Conservation (phyloP, 2,113 vertebrate genomes). For the Dasypus novemcinctus region DNA sequence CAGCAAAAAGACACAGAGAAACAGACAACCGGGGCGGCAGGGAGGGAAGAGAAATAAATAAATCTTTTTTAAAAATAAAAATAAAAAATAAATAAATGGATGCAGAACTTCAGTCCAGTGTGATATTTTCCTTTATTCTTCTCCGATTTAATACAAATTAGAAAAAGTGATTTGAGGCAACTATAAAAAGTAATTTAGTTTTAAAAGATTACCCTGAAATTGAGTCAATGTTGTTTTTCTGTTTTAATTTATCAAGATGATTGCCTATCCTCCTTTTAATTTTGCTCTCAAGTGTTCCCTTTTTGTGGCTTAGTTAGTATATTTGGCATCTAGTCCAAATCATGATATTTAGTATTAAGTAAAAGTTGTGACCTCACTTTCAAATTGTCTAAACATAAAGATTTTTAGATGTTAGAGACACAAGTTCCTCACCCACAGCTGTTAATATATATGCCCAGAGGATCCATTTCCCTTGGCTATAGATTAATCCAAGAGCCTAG, state of each 20-base stretch:
- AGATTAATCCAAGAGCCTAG: not conserved
- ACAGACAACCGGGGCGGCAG: no score
- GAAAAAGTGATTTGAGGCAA: conserved; percentile 8
- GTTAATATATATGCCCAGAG: not conserved
- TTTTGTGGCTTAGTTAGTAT: conserved; percentile 2
- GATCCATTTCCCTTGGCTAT: not conserved
- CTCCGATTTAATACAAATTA: not conserved
- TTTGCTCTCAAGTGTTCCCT: not conserved
- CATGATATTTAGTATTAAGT: not conserved
- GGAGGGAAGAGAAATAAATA: no score
- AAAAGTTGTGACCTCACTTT: conserved; percentile 17
- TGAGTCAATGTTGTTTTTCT: not conserved
- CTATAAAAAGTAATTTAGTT: not conserved
- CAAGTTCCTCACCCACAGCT: not conserved
- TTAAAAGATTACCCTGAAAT: not conserved
- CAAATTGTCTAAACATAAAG: not conserved
- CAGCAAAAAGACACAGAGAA: no score
- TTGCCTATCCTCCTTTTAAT: not conserved
- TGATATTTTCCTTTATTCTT: not conserved
- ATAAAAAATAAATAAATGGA: not conserved
- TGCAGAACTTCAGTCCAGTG: not conserved
- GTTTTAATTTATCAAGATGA: not conserved
- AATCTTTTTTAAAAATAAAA: no score
- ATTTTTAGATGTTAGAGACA: not conserved
- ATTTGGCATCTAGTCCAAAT: conserved; percentile 1